Conservation (phyloP, 2,113 vertebrate genomes). For the Isurus oxyrinchus region DNA sequence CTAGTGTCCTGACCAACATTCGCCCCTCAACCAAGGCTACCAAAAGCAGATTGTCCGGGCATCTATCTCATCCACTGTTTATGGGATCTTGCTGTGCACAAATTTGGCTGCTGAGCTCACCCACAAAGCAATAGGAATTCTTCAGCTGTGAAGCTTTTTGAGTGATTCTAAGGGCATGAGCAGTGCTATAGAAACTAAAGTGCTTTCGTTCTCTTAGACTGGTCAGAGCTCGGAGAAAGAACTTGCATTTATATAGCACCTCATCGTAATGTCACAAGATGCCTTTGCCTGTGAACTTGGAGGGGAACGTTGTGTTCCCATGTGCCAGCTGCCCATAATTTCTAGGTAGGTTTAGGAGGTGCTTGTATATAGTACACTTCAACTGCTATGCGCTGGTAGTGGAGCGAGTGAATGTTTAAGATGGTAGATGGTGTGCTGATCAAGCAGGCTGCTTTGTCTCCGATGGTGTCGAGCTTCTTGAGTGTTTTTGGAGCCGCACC, state of each 20-base stretch:
- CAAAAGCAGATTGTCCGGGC: neutral
- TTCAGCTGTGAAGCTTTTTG: neutral
- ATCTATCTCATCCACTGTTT: neutral
- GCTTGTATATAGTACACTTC: neutral
- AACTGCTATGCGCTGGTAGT: neutral
- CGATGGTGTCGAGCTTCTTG: neutral
- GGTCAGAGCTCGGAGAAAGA: neutral
- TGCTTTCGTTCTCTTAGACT: neutral
- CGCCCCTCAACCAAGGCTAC: too few species aligned
- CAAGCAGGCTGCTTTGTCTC: too few species aligned
- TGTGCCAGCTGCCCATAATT: neutral
- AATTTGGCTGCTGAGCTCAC: neutral
- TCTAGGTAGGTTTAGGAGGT: neutral
- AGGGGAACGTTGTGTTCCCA: neutral
- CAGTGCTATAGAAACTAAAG: neutral
- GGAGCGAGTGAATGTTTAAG: neutral
- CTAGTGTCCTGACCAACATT: neutral
- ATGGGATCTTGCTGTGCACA: neutral
- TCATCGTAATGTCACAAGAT: neutral
- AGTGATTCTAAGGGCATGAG: neutral
- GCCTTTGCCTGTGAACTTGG: neutral
- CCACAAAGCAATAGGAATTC: neutral
- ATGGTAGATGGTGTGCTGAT: neutral
- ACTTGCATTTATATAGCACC: neutral
- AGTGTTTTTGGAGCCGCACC: neutral